These are phyloP conservation scores for Euwallacea similis DNA, from an alignment of 1,140 invertebrate genomes.

Conservation along the genomic window DNA sequence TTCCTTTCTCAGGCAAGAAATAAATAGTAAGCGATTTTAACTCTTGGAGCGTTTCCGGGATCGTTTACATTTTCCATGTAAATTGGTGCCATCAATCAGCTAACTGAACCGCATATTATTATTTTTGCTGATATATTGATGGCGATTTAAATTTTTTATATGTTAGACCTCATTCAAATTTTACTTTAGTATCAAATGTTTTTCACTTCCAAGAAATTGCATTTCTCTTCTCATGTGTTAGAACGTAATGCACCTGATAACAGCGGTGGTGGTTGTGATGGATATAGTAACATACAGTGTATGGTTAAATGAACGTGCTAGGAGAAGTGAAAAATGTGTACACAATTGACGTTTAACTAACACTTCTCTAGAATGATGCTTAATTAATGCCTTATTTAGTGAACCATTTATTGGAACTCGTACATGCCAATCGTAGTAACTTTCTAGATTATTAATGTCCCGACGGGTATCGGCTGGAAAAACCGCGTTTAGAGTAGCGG, in stretches of 20 bases:
- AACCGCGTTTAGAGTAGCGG: constrained; percentile 30
- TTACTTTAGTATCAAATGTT: no score
- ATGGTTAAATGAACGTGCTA: no score
- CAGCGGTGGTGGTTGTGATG: no score
- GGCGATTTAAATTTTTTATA: background rate
- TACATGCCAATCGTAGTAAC: constrained; percentile 29
- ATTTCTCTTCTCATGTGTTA: no score
- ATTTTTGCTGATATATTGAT: constrained; percentile 10
- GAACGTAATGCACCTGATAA: no score
- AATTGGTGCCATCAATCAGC: constrained; percentile 13
- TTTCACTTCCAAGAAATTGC: no score
- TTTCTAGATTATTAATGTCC: constrained; percentile 32
- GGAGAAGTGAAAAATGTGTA: no score
- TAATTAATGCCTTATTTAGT: constrained; percentile 33
- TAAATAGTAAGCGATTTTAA: constrained; percentile 13
- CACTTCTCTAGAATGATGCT: constrained; percentile 5
- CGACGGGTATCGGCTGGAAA: constrained; percentile 22
- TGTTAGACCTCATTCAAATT: background rate
- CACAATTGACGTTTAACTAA: no score
- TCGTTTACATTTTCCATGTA: constrained; percentile 11
- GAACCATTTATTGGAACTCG: constrained; percentile 24
- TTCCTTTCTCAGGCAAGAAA: constrained; percentile 2
- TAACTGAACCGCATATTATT: background rate
- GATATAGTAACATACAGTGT: no score
- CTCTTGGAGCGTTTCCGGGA: background rate